Conservation (phyloP, 2,113 vertebrate genomes). For the Cinclus mexicanus region DNA sequence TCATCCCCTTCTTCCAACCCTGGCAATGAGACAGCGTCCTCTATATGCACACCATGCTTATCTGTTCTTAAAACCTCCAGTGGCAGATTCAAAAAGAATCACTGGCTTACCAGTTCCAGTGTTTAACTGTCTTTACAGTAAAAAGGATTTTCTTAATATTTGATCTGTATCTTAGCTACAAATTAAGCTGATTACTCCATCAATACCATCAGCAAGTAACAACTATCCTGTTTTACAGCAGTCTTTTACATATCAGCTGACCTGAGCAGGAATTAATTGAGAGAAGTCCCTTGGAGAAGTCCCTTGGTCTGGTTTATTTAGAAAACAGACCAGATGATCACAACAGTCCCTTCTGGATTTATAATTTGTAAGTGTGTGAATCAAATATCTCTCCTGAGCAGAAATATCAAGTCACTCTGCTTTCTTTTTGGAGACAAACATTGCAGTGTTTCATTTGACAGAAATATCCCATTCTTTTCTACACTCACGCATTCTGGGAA, state of each 20-base stretch:
- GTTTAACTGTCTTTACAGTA: not conserved
- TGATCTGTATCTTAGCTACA: constrained; percentile 16
- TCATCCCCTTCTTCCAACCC: not conserved
- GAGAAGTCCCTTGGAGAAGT: not conserved
- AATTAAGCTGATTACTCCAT: constrained; percentile 1
- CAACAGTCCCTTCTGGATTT: not conserved
- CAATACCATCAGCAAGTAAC: not conserved
- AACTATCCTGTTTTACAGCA: not conserved
- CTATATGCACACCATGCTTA: not conserved
- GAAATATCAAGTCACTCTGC: not conserved
- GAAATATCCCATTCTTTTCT: constrained; percentile 27
- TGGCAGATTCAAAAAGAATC: constrained; percentile 4
- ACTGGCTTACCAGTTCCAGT: not conserved
- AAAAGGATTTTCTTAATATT: constrained; percentile 30
- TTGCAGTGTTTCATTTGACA: constrained; percentile 12
- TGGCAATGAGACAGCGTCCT: not conserved
- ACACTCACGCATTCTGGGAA: constrained; percentile 34
- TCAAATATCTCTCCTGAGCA: not conserved
- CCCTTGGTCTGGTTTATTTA: not conserved
- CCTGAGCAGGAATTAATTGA: not conserved
- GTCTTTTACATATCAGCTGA: not conserved
- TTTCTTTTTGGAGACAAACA: not conserved
- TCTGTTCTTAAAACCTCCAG: not conserved
- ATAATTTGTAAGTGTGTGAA: not conserved
- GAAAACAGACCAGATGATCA: not conserved